A percentile compares a stretch with the other conserved stretches of the same genome.
phyloP scores from a whole-genome alignment of 2,888 invertebrate species.

The Amphipoea oculea region DNA sequence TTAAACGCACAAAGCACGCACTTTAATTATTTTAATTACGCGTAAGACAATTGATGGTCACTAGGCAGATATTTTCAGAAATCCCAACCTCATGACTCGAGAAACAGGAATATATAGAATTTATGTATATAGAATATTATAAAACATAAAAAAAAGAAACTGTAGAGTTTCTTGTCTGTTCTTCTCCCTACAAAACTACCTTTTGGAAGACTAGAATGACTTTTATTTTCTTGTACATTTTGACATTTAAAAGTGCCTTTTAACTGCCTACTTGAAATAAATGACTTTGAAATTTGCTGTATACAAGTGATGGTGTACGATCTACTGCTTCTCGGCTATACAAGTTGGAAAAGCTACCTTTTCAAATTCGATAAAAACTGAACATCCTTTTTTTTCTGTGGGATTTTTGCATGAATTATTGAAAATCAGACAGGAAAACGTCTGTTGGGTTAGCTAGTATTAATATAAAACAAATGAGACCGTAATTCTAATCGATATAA shows the following conservation, averaged over 20 bases:
- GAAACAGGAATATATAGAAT: not conserved
- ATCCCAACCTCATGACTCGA: not conserved
- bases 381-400: too few relatives aligned
- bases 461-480: not conserved
- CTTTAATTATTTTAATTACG: constrained; percentile 71
- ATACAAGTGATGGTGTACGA: not conserved
- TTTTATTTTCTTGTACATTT: not conserved
- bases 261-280: not conserved
- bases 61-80: constrained; percentile 17
- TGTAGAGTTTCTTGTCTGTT: not conserved
- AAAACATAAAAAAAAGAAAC: not conserved
- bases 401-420: too few relatives aligned
- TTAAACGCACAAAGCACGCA: constrained; percentile 66
- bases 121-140: too few relatives aligned
- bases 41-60: constrained; percentile 60
- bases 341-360: not conserved
- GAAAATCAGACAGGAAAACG: too few relatives aligned
- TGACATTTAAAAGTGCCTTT: not conserved
- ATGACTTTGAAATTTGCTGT: not conserved
- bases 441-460: too few relatives aligned
- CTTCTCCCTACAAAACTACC: not conserved
- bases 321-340: not conserved
- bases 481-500: not conserved
- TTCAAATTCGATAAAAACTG: too few relatives aligned
- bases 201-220: not conserved